Percentiles rank a stretch among this genome's conserved stretches.
These are phyloP conservation scores for Cantharis lateralis DNA, from an alignment of 2,888 invertebrate genomes.

Conservation along the genomic window DNA sequence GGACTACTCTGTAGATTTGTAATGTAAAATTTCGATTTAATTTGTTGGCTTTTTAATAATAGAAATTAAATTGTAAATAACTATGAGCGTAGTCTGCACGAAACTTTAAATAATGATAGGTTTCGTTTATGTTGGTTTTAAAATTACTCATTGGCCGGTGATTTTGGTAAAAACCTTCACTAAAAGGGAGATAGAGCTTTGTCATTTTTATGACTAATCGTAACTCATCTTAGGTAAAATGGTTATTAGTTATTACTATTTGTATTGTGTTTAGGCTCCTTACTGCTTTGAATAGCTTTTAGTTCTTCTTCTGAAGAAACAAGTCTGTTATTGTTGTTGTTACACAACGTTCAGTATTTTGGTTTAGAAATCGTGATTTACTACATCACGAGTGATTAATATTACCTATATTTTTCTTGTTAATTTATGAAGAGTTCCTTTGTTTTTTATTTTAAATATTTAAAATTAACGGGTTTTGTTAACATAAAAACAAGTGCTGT, in stretches of 20 bases:
- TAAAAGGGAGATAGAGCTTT: not conserved
- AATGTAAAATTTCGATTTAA: too few relatives aligned
- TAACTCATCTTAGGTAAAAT: not conserved
- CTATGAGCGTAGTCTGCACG: not conserved
- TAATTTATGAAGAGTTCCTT: not conserved
- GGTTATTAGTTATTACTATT: not conserved
- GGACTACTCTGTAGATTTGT: not conserved
- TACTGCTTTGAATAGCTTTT: not conserved
- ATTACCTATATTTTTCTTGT: not conserved
- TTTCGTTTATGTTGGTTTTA: not conserved
- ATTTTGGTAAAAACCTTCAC: too few relatives aligned
- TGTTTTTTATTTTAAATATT: not conserved
- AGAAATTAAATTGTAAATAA: slow-evolving; percentile 1
- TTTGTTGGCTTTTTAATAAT: not conserved
- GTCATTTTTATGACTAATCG: not conserved
- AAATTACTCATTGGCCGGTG: not conserved
- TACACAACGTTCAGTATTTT: not conserved
- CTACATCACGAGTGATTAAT: not conserved
- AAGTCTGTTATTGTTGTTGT: not conserved
- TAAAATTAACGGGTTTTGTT: not conserved
- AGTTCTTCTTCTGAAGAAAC: not conserved
- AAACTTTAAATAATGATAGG: slow-evolving; percentile 1
- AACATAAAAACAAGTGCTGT: not conserved
- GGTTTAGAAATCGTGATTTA: not conserved
- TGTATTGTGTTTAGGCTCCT: not conserved